Evolutionary conservation across 2,113 vertebrate genomes (phyloP).

Genomic region (Madoqua kirkii): DNA sequence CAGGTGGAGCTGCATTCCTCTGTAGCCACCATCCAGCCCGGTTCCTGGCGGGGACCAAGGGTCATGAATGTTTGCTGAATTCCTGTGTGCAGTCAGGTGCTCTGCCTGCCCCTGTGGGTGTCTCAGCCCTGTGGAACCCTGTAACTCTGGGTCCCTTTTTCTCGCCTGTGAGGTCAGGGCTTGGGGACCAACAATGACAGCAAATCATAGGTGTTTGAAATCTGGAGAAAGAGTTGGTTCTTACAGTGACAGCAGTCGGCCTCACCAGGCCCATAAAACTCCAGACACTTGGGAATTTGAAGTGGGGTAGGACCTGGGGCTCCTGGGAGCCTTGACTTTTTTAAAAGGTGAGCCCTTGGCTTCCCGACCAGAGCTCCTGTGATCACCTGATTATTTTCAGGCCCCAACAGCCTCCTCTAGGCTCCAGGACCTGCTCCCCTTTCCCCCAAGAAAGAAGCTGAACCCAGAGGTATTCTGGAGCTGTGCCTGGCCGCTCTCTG

Average conservation of each 20-base stretch:
- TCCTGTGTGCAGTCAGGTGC: accelerated
- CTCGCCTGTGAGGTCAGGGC: neutral
- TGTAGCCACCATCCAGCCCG: neutral
- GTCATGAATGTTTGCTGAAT: neutral
- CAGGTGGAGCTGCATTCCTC: neutral
- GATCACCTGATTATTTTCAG: neutral
- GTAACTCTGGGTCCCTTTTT: neutral
- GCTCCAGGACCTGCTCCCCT: neutral
- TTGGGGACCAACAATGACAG: constrained; percentile 70
- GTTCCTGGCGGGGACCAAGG: neutral
- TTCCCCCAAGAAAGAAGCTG: neutral
- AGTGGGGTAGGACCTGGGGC: neutral
- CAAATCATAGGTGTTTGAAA: constrained; percentile 85
- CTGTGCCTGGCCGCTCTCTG: neutral
- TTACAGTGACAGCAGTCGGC: constrained; percentile 84
- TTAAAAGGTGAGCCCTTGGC: neutral
- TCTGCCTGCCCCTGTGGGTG: neutral
- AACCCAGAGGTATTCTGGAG: neutral
- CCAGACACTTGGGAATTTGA: constrained; percentile 92
- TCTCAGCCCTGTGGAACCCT: neutral
- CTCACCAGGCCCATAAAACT: constrained; percentile 90
- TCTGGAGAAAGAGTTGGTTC: constrained; percentile 90
- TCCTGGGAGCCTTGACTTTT: constrained; percentile 20
- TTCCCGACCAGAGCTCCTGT: accelerated
- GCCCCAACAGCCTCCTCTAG: neutral